Conservation (phyloP, 1,140 invertebrate species). For the Agrypnia vestita region DNA sequence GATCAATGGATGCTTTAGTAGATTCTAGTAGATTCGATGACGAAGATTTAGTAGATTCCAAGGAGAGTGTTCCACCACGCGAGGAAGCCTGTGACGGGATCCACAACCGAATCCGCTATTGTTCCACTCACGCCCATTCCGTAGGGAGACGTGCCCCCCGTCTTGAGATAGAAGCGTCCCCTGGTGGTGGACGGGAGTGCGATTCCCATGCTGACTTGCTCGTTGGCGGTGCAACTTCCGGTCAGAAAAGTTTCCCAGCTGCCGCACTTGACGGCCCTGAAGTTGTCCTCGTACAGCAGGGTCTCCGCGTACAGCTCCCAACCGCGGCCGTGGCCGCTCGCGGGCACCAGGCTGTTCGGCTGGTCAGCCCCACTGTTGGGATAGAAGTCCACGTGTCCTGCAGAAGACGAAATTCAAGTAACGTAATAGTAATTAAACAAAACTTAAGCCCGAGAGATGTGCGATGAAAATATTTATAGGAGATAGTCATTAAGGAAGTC, state of each 20-base stretch:
- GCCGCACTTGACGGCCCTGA: slow-evolving; percentile 70
- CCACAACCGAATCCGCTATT: too few species aligned
- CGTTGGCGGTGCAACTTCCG: slow-evolving; percentile 68
- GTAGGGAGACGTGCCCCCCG: neutral
- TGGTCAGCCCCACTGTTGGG: slow-evolving; percentile 80
- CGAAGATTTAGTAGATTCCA: too few species aligned
- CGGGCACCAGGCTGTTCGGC: slow-evolving; percentile 71
- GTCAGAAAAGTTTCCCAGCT: slow-evolving; percentile 70
- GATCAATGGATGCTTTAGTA: too few species aligned
- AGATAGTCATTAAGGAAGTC: too few species aligned
- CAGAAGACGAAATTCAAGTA: too few species aligned
- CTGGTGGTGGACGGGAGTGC: slow-evolving; percentile 67
- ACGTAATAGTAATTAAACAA: too few species aligned
- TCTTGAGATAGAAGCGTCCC: slow-evolving; percentile 73
- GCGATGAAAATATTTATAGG: too few species aligned
- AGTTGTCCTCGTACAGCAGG: slow-evolving; percentile 71
- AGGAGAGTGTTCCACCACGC: neutral
- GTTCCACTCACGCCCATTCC: neutral
- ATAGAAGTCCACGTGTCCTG: slow-evolving; percentile 86
- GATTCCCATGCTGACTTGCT: slow-evolving; percentile 73
- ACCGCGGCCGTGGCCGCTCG: slow-evolving; percentile 78
- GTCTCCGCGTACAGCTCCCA: slow-evolving; percentile 77
- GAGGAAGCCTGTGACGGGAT: neutral
- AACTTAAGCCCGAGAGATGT: too few species aligned
- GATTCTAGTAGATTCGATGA: too few species aligned